These are phyloP conservation scores for Cyprinus carpio DNA, from an alignment of 2,113 vertebrate species.

Conservation along the genomic window DNA sequence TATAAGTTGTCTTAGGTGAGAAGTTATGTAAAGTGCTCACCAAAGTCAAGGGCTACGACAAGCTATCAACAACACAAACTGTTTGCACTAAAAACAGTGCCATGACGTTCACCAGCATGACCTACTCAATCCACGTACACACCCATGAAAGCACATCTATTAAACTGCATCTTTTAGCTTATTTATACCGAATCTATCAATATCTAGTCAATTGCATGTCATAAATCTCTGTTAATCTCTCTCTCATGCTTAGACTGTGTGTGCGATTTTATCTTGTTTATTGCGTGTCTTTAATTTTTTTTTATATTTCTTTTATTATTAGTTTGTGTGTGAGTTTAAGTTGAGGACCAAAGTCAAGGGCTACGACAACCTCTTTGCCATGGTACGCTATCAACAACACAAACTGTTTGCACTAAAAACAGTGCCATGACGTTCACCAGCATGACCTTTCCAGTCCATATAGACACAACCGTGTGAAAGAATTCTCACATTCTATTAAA, in stretches of 20 bases:
- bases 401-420: background rate
- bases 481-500: background rate
- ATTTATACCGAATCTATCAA: background rate
- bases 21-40: constrained; percentile 96
- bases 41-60: constrained; percentile 94
- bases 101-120: background rate
- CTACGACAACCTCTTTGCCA: constrained; percentile 95
- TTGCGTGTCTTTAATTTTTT: too few species aligned
- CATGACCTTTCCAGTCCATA: background rate
- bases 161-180: background rate
- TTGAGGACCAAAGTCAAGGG: too few species aligned
- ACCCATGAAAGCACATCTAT: background rate
- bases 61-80: constrained; percentile 62
- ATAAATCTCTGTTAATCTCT: too few species aligned
- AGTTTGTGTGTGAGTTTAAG: too few species aligned
- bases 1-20: too few species aligned
- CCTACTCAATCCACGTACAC: background rate
- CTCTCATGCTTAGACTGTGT: too few species aligned
- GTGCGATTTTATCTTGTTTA: too few species aligned
- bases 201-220: too few species aligned
- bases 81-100: background rate
- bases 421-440: background rate
- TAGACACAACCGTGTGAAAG: background rate
- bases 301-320: too few species aligned
- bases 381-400: constrained; percentile 77